phyloP scores from a whole-genome alignment of 23 tunicate species.

The Phallusia fumigata region DNA sequence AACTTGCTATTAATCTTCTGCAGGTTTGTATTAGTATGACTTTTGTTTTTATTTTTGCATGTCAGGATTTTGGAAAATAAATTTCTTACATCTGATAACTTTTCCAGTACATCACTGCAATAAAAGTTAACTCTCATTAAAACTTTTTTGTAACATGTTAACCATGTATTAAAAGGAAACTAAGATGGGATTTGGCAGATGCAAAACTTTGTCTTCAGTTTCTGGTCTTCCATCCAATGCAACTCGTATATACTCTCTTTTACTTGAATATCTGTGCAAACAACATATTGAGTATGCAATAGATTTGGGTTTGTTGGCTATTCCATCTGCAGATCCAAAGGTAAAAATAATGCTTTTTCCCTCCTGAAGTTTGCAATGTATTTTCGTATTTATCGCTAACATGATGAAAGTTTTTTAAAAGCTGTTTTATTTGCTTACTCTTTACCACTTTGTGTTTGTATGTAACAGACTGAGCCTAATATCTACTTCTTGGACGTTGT shows the following conservation, averaged over 20 bases:
- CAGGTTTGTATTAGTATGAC: slow-evolving; percentile 20
- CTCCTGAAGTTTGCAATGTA: not conserved
- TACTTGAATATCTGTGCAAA: slow-evolving; percentile 76
- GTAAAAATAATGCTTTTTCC: slow-evolving; percentile 11
- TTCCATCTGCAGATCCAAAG: slow-evolving; percentile 82
- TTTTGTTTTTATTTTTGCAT: too few relatives aligned
- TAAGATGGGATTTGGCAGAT: slow-evolving; percentile 93
- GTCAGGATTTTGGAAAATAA: too few relatives aligned
- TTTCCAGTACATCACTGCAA: too few relatives aligned
- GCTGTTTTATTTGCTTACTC: not conserved
- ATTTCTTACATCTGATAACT: too few relatives aligned
- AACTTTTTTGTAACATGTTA: not conserved
- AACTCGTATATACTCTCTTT: slow-evolving; percentile 57
- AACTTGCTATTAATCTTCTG: slow-evolving; percentile 81
- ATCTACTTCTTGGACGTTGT: slow-evolving; percentile 80
- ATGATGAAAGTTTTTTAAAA: not conserved
- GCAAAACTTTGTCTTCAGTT: slow-evolving; percentile 60
- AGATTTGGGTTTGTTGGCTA: slow-evolving; percentile 59
- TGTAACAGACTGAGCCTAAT: slow-evolving; percentile 66
- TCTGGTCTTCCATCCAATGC: slow-evolving; percentile 62
- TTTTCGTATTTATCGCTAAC: not conserved
- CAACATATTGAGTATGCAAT: slow-evolving; percentile 97
- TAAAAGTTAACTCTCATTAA: not conserved
- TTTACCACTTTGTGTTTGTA: not conserved
- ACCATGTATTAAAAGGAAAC: slow-evolving; percentile 60